Evolutionary conservation across 2,888 invertebrate species (phyloP).

Genomic region (Lasioglossum lativentre): DNA sequence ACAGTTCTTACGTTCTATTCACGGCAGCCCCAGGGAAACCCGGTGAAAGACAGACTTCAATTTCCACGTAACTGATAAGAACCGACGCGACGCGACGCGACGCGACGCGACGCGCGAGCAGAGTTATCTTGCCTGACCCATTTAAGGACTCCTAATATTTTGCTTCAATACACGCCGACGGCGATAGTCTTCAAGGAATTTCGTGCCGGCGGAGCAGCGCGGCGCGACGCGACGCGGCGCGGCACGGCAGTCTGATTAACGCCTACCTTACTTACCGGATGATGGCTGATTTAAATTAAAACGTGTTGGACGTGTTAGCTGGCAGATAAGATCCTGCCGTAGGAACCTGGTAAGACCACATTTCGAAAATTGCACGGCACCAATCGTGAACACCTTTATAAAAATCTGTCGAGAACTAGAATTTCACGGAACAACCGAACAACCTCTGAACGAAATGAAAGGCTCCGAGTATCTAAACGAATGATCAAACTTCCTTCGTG

Average conservation of each 20-base stretch:
- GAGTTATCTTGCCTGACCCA: constrained; percentile 47
- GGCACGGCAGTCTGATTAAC: neutral
- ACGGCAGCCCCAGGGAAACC: constrained; percentile 31
- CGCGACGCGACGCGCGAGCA: neutral
- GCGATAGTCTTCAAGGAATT: neutral
- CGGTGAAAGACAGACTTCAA: constrained; percentile 45
- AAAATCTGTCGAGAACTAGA: no score
- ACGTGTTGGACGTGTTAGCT: neutral
- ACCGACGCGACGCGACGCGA: constrained; percentile 24
- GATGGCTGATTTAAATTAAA: neutral
- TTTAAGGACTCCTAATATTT: constrained; percentile 22
- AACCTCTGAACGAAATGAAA: no score
- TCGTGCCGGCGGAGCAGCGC: no score
- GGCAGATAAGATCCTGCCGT: neutral
- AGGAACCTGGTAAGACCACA: neutral
- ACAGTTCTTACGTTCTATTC: constrained; percentile 55
- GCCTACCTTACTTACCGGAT: neutral
- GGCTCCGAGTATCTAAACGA: no score
- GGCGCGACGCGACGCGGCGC: no score
- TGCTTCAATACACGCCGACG: neutral
- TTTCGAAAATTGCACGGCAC: neutral
- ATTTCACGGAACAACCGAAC: no score
- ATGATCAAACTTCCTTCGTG: no score
- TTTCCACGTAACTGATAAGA: constrained; percentile 44
- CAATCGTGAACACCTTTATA: no score